Evolutionary conservation across 2,888 invertebrate species (phyloP), one percentile per base, ranked within the genome.

Genomic region (Oligia fasciuncula): DNA sequence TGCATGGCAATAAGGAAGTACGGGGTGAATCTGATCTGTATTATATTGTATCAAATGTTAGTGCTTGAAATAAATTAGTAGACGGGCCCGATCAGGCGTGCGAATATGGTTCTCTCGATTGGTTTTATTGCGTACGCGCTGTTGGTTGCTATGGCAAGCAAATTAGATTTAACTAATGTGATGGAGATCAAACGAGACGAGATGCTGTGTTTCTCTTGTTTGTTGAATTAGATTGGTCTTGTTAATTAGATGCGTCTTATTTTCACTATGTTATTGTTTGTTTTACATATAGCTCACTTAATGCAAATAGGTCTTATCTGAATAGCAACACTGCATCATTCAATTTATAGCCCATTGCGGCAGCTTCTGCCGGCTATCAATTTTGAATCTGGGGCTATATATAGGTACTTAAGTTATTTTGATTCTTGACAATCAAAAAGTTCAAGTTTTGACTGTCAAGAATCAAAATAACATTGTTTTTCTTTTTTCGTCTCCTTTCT

Each of bases 1-100:
- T 89, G 83, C 89, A 90, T 86, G 85, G 85, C 88, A 88, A 93
- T 93, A 91, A 94, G 93, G 94, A 94, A 94, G 91, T 88, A 60
- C 75, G 80, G 83, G 85, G 75, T 86, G 86, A 89, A 85, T 89
- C 87, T 81, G 86, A 87, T 84, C 86, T 83, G 87, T 86, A 89
- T 92, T 89, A 88, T 88, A 87, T 89, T 88, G 87, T 88, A 90
- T 88, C 87, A 88, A 90, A 90, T 88, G 86, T 88, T 86, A 72
- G 49, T 82, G 87, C 85, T 88, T 85, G 85, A 88, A 89, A 90
- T 89, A 90, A 90, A 91, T 90, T 89, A 88, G 87, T 84, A 75
- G 80, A 80, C 84, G 85, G 76, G 77, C 80, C 81, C 90, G 90
- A 89, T 89, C 90, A 90, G 89, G 86, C 92, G 93, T 94, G 93